Evolutionary conservation across 2,797 vertebrate genomes (phyloP).

Genomic region (Darevskia mixta): DNA sequence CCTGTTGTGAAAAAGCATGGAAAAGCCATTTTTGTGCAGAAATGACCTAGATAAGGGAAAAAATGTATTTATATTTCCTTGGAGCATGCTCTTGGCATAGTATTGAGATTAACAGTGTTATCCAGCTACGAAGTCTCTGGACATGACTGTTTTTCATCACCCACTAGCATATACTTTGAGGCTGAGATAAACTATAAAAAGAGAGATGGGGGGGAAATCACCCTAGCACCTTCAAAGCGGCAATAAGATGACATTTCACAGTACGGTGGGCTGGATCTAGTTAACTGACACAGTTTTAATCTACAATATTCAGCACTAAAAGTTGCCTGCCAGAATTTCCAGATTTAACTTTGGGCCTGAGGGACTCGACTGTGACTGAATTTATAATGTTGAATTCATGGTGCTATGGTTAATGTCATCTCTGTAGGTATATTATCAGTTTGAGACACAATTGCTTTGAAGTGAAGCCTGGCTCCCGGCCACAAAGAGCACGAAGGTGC

Average conservation of each 20-base stretch:
- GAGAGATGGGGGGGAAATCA: background rate
- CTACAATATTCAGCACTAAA: conserved; percentile 37
- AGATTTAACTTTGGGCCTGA: conserved; percentile 45
- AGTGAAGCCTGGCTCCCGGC: conserved; percentile 56
- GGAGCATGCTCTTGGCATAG: conserved; percentile 30
- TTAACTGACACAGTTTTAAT: conserved; percentile 32
- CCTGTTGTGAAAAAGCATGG: background rate
- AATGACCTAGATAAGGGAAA: conserved; percentile 19
- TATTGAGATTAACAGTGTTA: conserved; percentile 42
- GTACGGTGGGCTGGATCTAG: conserved; percentile 30
- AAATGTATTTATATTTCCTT: conserved; percentile 29
- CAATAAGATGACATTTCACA: conserved; percentile 38
- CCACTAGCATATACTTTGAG: conserved; percentile 25
- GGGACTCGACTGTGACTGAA: conserved; percentile 34
- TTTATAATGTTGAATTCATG: conserved; percentile 5
- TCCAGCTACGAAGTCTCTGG: conserved; percentile 41
- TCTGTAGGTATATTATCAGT: conserved; percentile 54
- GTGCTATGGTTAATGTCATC: conserved; percentile 43
- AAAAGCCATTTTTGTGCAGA: conserved; percentile 7
- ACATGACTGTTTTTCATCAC: background rate
- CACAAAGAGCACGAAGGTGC: conserved; percentile 30
- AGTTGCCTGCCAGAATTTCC: conserved; percentile 39
- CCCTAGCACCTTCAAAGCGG: conserved; percentile 40
- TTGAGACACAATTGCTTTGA: conserved; percentile 59
- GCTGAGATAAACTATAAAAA: conserved; percentile 31